Evolutionary conservation across 1,140 invertebrate genomes (phyloP).

Genomic region (Planococcus citri): DNA sequence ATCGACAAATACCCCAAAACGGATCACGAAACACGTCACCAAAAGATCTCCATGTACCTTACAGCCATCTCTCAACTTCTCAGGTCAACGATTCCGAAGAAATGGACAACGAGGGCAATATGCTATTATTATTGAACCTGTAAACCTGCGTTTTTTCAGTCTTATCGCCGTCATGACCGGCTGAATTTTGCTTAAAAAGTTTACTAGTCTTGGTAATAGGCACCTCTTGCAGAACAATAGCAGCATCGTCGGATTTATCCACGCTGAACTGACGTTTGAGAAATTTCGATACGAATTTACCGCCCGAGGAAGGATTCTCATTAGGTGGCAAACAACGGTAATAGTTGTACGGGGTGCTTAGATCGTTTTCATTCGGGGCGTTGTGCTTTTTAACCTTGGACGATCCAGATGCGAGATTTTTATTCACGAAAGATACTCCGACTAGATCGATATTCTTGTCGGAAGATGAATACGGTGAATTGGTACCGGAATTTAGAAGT

Average conservation of each 20-base stretch:
- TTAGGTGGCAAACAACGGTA: conserved; percentile 58
- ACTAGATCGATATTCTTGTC: conserved; percentile 35
- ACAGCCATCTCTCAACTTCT: no score
- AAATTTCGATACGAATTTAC: conserved; percentile 23
- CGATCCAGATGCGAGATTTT: not conserved
- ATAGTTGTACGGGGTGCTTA: conserved; percentile 56
- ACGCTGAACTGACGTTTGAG: conserved; percentile 55
- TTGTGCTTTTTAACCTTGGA: not conserved
- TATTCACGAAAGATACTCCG: conserved; percentile 29
- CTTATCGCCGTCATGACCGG: conserved; percentile 50
- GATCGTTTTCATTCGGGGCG: conserved; percentile 40
- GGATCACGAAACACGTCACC: no score
- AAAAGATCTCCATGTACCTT: no score
- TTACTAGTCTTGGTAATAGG: conserved; percentile 29
- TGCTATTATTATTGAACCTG: conserved; percentile 13
- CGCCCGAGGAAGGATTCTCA: conserved; percentile 31
- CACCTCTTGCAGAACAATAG: conserved; percentile 24
- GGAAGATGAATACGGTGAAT: conserved; percentile 32
- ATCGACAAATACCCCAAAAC: no score
- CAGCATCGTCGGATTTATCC: conserved; percentile 44
- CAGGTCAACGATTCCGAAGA: conserved; percentile 11
- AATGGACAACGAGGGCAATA: conserved; percentile 8
- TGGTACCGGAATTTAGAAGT: conserved; percentile 23
- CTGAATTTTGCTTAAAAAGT: conserved; percentile 55
- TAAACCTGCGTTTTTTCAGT: conserved; percentile 29